Conservation (phyloP, 2,888 invertebrate species). For the Chaetogeoica ovagalla region DNA sequence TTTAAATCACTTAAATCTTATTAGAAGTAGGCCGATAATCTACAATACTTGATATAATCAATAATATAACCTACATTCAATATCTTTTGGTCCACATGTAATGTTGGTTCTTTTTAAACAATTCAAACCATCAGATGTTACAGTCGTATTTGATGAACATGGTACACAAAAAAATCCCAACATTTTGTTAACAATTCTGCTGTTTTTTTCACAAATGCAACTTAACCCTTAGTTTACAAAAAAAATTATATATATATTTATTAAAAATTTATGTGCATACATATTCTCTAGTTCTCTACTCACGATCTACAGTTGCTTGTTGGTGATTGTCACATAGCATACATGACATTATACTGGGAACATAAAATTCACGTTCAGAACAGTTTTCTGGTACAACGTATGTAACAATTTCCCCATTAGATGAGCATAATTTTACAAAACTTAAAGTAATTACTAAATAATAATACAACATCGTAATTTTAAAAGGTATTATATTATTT, state of each 20-base stretch:
- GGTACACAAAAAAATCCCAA: slow-evolving; percentile 24
- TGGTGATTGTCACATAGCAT: slow-evolving; percentile 15
- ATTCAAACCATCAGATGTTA: slow-evolving; percentile 26
- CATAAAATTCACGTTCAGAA: slow-evolving; percentile 37
- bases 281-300: neutral
- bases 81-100: slow-evolving; percentile 44
- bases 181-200: slow-evolving; percentile 13
- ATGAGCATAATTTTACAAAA: slow-evolving; percentile 11
- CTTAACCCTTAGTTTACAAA: slow-evolving; percentile 12
- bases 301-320: slow-evolving; percentile 32
- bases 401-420: slow-evolving; percentile 42
- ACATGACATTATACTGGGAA: slow-evolving; percentile 31
- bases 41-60: neutral
- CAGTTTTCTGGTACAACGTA: slow-evolving; percentile 31
- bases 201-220: slow-evolving; percentile 45
- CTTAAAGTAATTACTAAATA: slow-evolving; percentile 25
- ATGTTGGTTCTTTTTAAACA: slow-evolving; percentile 32
- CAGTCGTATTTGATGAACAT: slow-evolving; percentile 21
- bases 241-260: neutral
- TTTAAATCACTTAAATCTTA: no score
- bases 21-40: neutral
- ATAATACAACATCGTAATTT: slow-evolving; percentile 29
- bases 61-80: slow-evolving; percentile 35
- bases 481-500: slow-evolving; percentile 16
- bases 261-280: neutral